Base-by-base conservation (phyloP, 2,113 vertebrate genomes). In the Craseonycteris thonglongyai region DNA sequence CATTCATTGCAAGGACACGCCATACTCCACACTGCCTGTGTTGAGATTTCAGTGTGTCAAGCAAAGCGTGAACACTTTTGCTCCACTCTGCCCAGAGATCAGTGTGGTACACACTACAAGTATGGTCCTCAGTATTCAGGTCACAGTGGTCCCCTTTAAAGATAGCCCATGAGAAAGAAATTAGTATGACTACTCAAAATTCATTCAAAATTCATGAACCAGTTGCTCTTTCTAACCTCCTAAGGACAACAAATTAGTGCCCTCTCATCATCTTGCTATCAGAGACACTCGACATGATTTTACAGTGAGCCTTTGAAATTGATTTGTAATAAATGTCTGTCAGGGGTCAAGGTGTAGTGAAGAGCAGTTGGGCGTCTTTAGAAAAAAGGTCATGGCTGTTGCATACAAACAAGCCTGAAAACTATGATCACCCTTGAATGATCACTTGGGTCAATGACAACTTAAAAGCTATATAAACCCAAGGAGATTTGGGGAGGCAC, bases 401-500 rank as follows among this genome's bases (percentile, higher is more conserved):
- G 81, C 94, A 94, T 92, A 97, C 63, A 95, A 95, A 97, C 85
- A 94, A 92, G 95, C 63, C 92, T 90, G 95, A 95, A 97, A 96
- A 97, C 92, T 95, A 89, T 97, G 95, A 96, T 96, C 97, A 96
- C 95, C 88, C 88, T 96, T 82, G 92, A 95, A 87, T 40, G 82
- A 88, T 95, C 95, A 93, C 96, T 61, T 74, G 96, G 94, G 96
- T 97, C 97, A 97, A 95, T 96, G 96, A 96, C 95, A 96, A 97
- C 92, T 97, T 95, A 96, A 97, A 95, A 96, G 97, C 95, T 71
- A 42, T 63, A 88, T 88, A 97, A 97, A 88, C 88, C 85, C 92
- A 95, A 92, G 83, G 94, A 97, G 92, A 94, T 83, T 40, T 71
- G 82, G 95, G 71, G 72, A 97, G 51, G 79, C 84, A 79, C 51